Conservation (phyloP, 2,797 vertebrate species). For the Coregonus ussuriensis region DNA sequence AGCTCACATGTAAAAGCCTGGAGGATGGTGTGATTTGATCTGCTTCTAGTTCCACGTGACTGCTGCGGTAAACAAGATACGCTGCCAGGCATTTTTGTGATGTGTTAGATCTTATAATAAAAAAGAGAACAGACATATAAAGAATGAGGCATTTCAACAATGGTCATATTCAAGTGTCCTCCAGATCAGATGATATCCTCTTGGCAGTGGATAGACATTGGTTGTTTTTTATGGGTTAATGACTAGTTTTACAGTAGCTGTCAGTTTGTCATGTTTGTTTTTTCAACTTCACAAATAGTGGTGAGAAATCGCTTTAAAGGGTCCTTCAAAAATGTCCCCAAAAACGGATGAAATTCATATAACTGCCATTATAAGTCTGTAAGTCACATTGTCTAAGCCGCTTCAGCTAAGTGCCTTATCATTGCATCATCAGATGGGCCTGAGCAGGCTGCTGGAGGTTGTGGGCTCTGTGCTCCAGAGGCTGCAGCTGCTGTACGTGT, state of each 20-base stretch:
- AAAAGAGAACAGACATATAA: neutral
- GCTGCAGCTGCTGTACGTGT: slow-evolving; percentile 57
- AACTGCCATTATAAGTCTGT: neutral
- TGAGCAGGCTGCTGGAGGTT: slow-evolving; percentile 52
- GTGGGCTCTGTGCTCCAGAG: slow-evolving; percentile 49
- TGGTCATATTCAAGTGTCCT: slow-evolving; percentile 7
- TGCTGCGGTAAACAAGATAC: neutral
- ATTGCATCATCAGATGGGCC: slow-evolving; percentile 57
- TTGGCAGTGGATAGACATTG: neutral
- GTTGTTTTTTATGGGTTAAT: neutral
- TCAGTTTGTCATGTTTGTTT: slow-evolving; percentile 27
- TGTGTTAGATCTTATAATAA: neutral
- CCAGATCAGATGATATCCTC: neutral
- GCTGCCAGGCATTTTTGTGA: neutral
- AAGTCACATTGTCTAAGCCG: neutral
- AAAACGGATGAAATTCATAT: too few relatives aligned
- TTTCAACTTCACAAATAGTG: slow-evolving; percentile 11
- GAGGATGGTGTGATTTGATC: too few relatives aligned
- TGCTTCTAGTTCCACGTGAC: neutral
- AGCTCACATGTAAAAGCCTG: too few relatives aligned
- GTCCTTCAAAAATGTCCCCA: too few relatives aligned
- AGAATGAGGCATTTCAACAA: neutral
- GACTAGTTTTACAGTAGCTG: slow-evolving; percentile 1
- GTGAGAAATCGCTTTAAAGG: too few relatives aligned
- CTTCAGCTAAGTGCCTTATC: neutral